These are phyloP conservation scores for Matsumurasca onukii DNA, from an alignment of 1,140 invertebrate species.

Conservation along the genomic window DNA sequence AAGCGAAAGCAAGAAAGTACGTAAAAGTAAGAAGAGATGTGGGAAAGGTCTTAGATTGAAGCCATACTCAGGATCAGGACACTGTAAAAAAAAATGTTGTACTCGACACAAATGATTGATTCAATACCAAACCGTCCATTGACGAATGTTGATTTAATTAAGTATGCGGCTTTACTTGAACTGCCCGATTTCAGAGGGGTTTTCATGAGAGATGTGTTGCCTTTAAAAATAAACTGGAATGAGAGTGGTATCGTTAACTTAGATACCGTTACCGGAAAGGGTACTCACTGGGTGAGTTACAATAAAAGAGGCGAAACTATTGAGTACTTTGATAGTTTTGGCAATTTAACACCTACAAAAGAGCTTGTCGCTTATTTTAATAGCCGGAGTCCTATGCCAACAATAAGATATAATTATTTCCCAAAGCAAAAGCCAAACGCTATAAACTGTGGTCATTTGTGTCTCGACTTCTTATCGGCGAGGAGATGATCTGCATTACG, in stretches of 20 bases:
- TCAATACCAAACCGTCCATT: slow-evolving; percentile 4
- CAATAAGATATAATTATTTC: slow-evolving; percentile 22
- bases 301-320: slow-evolving; percentile 35
- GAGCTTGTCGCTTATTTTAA: slow-evolving; percentile 22
- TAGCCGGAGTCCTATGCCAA: neutral
- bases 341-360: slow-evolving; percentile 8
- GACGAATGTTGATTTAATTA: slow-evolving; percentile 10
- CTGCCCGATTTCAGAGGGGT: slow-evolving; percentile 34
- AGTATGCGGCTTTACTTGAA: too few species aligned
- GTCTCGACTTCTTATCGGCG: neutral
- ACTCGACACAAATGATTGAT: neutral
- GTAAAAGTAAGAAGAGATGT: neutral
- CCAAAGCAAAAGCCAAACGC: slow-evolving; percentile 16
- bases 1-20: neutral
- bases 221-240: slow-evolving; percentile 33
- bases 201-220: slow-evolving; percentile 33
- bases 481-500: neutral
- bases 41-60: slow-evolving; percentile 46
- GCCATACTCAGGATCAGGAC: slow-evolving; percentile 20
- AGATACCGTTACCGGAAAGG: slow-evolving; percentile 37
- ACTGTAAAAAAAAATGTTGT: slow-evolving; percentile 11
- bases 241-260: slow-evolving; percentile 45
- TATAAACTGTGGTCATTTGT: slow-evolving; percentile 28
- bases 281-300: slow-evolving; percentile 46
- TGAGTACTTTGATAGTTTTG: slow-evolving; percentile 26